phyloP scores from a whole-genome alignment of 2,113 vertebrate genomes.

The Miniopterus natalensis region DNA sequence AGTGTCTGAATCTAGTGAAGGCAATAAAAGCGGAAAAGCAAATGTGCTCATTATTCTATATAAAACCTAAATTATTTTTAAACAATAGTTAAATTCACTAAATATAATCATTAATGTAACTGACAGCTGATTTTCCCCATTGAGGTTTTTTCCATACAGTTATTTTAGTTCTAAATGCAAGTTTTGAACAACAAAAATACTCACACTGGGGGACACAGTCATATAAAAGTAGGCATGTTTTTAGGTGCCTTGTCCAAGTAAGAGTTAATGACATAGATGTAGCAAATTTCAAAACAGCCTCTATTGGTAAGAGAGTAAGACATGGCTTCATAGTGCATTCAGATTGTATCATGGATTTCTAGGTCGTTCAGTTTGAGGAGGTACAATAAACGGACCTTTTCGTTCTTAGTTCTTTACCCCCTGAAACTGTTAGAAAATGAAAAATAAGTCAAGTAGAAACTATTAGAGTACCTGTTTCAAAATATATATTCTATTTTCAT shows the following conservation, averaged over 20 bases:
- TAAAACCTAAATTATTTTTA: neutral
- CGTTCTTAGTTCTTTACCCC: neutral
- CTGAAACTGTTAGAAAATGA: neutral
- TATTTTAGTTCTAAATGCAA: neutral
- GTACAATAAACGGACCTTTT: neutral
- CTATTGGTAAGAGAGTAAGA: neutral
- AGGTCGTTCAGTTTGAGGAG: neutral
- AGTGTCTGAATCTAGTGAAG: neutral
- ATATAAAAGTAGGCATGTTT: neutral
- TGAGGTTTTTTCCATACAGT: neutral
- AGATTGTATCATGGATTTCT: neutral
- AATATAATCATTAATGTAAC: neutral
- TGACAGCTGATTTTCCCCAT: neutral
- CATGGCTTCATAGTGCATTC: constrained; percentile 23
- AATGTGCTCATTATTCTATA: neutral
- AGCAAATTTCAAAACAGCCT: neutral
- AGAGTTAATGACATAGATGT: neutral
- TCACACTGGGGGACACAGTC: neutral
- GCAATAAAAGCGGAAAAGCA: neutral
- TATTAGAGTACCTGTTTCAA: constrained; percentile 8
- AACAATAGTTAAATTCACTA: neutral
- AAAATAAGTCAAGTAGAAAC: constrained; percentile 61
- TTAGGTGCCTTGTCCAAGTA: neutral
- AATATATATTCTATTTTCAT: constrained; percentile 42
- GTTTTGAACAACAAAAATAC: neutral